These are phyloP conservation scores for Scopus umbretta DNA, from an alignment of 2,113 vertebrate species.

Conservation along the genomic window DNA sequence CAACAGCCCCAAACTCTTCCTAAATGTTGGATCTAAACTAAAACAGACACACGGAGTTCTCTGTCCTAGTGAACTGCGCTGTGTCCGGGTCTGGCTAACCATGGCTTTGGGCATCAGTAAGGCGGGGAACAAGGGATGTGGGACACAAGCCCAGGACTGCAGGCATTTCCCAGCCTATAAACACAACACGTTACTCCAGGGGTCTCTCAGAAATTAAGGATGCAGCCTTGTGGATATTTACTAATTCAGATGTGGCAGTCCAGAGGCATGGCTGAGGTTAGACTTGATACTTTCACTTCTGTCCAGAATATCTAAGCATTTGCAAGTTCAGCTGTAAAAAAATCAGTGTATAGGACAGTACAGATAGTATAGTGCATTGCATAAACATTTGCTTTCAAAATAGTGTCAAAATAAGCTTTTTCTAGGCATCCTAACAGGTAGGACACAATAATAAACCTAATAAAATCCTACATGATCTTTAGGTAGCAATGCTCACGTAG, in stretches of 20 bases:
- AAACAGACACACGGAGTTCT: background rate
- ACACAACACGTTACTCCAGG: background rate
- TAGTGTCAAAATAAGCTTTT: background rate
- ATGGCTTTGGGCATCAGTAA: background rate
- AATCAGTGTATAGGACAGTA: background rate
- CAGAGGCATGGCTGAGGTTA: background rate
- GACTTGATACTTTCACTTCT: background rate
- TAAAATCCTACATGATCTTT: background rate
- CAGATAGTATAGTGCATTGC: too few species aligned
- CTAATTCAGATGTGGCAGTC: background rate
- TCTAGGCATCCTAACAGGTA: background rate
- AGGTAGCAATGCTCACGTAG: background rate
- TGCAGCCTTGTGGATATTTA: background rate
- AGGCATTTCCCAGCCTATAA: background rate
- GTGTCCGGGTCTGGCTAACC: background rate
- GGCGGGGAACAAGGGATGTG: background rate
- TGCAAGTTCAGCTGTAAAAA: background rate
- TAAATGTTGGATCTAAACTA: background rate
- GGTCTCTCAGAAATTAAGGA: background rate
- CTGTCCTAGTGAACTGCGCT: background rate
- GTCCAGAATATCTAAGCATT: background rate
- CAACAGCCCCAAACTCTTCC: background rate
- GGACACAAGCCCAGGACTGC: background rate
- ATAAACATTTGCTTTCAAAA: background rate
- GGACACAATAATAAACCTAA: background rate